These are phyloP conservation scores for Crenuchus spilurus DNA, from an alignment of 2,797 vertebrate species.

Conservation along the genomic window DNA sequence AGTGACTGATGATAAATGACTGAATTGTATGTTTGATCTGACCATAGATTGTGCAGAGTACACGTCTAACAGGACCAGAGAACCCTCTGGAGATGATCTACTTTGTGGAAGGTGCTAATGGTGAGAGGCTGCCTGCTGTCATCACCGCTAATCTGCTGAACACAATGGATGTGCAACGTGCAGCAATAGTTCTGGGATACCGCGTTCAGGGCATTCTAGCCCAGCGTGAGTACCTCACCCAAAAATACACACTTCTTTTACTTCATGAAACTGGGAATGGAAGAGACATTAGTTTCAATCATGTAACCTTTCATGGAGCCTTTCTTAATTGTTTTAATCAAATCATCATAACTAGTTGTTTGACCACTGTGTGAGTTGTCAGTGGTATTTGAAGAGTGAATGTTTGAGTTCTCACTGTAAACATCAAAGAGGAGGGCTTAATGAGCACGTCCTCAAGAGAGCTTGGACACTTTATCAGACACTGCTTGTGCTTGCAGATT, in stretches of 20 bases:
- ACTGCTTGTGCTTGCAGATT: constrained; percentile 11
- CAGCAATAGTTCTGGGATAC: constrained; percentile 95
- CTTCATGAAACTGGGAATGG: not conserved
- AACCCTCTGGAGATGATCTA: constrained; percentile 91
- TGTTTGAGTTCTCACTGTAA: constrained; percentile 34
- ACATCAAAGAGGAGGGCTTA: constrained; percentile 39
- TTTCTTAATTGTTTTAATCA: constrained; percentile 5
- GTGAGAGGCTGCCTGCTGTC: constrained; percentile 85
- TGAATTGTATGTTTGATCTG: constrained; percentile 11
- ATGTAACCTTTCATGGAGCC: not conserved
- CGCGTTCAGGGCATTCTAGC: constrained; percentile 92
- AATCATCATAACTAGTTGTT: constrained; percentile 9
- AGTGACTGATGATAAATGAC: not conserved
- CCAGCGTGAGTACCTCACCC: constrained; percentile 84
- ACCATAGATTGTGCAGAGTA: constrained; percentile 87
- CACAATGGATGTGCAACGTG: constrained; percentile 90
- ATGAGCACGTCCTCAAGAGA: constrained; percentile 23
- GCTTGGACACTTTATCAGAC: constrained; percentile 30
- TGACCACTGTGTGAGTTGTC: constrained; percentile 4
- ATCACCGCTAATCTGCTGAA: constrained; percentile 88
- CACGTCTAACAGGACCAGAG: constrained; percentile 80
- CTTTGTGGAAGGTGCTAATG: constrained; percentile 90
- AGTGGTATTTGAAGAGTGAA: constrained; percentile 12
- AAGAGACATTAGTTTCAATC: not conserved
- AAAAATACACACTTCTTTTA: not conserved